These are phyloP conservation scores for Uloborus plumipes DNA, from an alignment of 2,888 invertebrate species.

Conservation along the genomic window DNA sequence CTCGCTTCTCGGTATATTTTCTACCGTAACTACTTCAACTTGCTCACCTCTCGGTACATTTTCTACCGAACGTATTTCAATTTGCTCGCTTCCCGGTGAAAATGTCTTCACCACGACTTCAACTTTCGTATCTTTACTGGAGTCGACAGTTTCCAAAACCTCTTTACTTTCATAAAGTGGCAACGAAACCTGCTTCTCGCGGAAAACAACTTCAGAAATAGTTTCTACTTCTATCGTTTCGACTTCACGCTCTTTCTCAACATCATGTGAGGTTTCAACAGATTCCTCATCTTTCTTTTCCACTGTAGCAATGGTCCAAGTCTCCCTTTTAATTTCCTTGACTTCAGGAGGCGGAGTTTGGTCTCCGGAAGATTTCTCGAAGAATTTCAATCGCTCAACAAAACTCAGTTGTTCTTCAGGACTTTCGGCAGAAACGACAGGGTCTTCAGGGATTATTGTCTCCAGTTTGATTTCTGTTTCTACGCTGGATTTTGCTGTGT, in stretches of 20 bases:
- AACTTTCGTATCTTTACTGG: constrained; percentile 53
- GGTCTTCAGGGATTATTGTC: not conserved
- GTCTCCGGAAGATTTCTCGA: constrained; percentile 35
- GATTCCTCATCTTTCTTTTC: constrained; percentile 1
- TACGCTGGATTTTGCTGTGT: constrained; percentile 21
- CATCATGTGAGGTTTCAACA: constrained; percentile 8
- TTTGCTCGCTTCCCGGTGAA: constrained; percentile 46
- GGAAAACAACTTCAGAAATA: constrained; percentile 1
- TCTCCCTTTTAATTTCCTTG: constrained; percentile 55
- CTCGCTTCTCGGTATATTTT: too few relatives aligned
- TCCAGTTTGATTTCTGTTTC: constrained; percentile 8
- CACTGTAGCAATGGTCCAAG: constrained; percentile 39
- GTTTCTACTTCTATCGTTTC: constrained; percentile 43
- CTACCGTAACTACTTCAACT: too few relatives aligned
- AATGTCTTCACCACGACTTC: constrained; percentile 54
- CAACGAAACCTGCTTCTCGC: constrained; percentile 38
- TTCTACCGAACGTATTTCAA: constrained; percentile 56
- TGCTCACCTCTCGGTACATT: constrained; percentile 17
- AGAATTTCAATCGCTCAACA: constrained; percentile 55
- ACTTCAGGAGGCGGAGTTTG: constrained; percentile 32
- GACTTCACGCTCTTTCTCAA: constrained; percentile 33
- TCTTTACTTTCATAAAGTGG: constrained; percentile 62
- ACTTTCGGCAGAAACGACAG: constrained; percentile 5
- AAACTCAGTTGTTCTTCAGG: constrained; percentile 59
- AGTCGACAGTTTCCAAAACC: constrained; percentile 41